Evolutionary conservation across 2,888 invertebrate species (phyloP).

Genomic region (Dusona sp.): DNA sequence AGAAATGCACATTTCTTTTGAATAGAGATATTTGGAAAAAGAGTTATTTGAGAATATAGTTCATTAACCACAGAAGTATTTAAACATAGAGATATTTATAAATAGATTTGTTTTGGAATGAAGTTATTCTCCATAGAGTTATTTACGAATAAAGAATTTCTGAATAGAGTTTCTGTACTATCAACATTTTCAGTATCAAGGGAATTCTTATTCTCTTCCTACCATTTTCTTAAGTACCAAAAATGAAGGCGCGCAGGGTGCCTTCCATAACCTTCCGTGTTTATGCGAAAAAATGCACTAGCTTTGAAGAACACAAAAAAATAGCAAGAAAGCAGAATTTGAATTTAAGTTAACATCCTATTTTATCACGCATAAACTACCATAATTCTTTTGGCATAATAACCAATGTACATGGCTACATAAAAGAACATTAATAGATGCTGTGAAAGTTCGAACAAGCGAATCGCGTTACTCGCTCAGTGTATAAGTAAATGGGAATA

Average conservation of each 20-base stretch:
- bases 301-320: not conserved
- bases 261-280: not conserved
- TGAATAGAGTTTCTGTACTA: too few species aligned
- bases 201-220: too few species aligned
- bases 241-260: not conserved
- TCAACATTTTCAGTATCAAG: too few species aligned
- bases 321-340: not conserved
- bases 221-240: too few species aligned
- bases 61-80: too few species aligned
- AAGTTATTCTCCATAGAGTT: too few species aligned
- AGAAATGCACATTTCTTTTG: too few species aligned
- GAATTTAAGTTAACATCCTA: conserved; percentile 7
- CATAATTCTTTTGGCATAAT: conserved; percentile 26
- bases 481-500: conserved; percentile 2
- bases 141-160: too few species aligned
- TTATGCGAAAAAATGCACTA: not conserved
- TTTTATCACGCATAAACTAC: conserved; percentile 17
- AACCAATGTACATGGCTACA: not conserved
- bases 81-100: too few species aligned
- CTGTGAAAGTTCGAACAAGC: conserved; percentile 2
- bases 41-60: too few species aligned
- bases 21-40: too few species aligned
- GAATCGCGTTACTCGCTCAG: conserved; percentile 14
- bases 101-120: too few species aligned
- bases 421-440: conserved; percentile 20